Base-by-base conservation (phyloP, 2,797 vertebrate species). In the Parauchenoglanis punctatus region DNA sequence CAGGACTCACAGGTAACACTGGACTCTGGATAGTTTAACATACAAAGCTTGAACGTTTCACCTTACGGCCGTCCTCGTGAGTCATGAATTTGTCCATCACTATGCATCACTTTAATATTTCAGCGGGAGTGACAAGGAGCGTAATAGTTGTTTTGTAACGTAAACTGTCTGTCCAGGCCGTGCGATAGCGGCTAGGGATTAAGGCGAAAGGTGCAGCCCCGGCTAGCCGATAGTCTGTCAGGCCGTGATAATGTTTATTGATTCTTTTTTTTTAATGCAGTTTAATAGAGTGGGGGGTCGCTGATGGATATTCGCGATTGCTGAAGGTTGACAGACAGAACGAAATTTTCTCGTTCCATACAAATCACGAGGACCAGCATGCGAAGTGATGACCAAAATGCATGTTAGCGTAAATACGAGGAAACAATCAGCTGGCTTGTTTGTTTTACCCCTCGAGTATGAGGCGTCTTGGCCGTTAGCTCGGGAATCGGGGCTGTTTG, bases 241-340 rank as follows among this genome's bases (percentile, higher is more conserved):
- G 92, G 94, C 93, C 95, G 92, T 96, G 95, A 95, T 96, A 94
- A 95, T 96, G 95, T 96, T 95, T 96, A 96, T 96, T 95, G 95
- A 96, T 96, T 94, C 52, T 20, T 65, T 81, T 49, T 65, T 82
- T 82, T 82, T 82, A 93, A 91, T 92, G 93, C 94, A 93, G 93
- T 95, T 95, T 94, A 94, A 95, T 94, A 93, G 94, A 93, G 93
- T 92, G 72, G 92, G 88, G 91, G 89, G 86, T 86, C 80, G 85
- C 81, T 86, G 82, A 78, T 44, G 56, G 90, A 88, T 83, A 90
- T 88, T 90, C 87, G 80, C 52, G 54, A 87, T 80, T 80, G 54
- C 76, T 58, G 23, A 76, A 87, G 83, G 86, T 89, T 85, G 83
- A 85, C 44, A 81, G 77, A 54, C 84, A 23, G 80, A 44, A 46